These are phyloP conservation scores for Litoditis marina DNA, from an alignment of 2,888 invertebrate genomes.

Conservation along the genomic window DNA sequence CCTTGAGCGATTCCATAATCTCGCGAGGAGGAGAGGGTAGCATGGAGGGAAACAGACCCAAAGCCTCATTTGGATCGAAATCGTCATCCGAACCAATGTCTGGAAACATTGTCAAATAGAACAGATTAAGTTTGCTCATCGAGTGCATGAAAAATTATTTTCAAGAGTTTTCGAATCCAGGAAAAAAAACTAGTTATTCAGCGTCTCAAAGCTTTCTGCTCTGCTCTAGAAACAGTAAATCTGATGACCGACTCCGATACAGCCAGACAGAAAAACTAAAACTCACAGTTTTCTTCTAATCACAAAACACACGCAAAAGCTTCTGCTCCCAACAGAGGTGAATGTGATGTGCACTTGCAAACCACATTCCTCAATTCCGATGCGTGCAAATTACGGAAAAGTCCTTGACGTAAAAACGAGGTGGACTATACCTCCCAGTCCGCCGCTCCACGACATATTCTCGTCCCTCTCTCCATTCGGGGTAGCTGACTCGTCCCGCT, in stretches of 20 bases:
- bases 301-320: no score
- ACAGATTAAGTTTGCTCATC: background rate
- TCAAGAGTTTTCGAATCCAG: background rate
- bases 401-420: no score
- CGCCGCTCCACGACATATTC: background rate
- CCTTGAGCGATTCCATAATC: constrained; percentile 28
- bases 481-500: background rate
- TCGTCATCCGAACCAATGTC: constrained; percentile 11
- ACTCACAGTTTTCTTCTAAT: no score
- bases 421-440: background rate
- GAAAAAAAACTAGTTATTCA: no score
- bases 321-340: no score
- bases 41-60: constrained; percentile 12
- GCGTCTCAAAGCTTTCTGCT: no score
- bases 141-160: background rate
- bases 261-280: no score
- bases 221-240: no score
- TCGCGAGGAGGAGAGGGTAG: constrained; percentile 24
- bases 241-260: no score
- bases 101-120: background rate
- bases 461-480: background rate
- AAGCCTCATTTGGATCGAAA: constrained; percentile 22
- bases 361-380: no score
- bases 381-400: no score
- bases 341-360: no score